Evolutionary conservation across 1,140 invertebrate species (phyloP).

Genomic region (Musca domestica): DNA sequence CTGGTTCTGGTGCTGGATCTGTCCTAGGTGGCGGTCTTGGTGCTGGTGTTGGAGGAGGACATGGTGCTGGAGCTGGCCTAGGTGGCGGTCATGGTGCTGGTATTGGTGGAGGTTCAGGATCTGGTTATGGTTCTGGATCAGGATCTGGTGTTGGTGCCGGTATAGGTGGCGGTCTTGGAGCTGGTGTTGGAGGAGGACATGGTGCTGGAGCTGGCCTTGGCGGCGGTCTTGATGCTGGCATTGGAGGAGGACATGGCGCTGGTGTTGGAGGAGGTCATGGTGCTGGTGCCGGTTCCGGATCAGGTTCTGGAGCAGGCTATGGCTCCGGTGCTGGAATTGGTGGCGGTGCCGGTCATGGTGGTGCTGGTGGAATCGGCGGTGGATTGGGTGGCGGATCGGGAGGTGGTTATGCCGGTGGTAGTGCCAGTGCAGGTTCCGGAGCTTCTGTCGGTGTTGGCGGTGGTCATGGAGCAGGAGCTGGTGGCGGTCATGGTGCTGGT

Average conservation of each 20-base stretch:
- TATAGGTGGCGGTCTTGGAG: not conserved
- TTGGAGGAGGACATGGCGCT: not conserved
- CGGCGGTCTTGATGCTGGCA: not conserved
- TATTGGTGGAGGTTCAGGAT: not conserved
- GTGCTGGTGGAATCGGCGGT: not conserved
- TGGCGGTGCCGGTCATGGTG: not conserved
- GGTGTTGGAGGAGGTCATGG: not conserved
- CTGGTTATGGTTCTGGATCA: not conserved
- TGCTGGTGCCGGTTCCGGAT: not conserved
- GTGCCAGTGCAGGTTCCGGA: not conserved
- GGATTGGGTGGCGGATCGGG: not conserved
- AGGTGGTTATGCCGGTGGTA: not conserved
- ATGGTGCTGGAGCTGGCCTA: not conserved
- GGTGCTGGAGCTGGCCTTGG: not conserved
- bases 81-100: not conserved
- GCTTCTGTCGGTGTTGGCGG: not conserved
- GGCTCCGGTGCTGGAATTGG: not conserved
- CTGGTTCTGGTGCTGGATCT: not conserved
- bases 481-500: not conserved
- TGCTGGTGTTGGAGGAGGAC: not conserved
- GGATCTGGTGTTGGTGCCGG: not conserved
- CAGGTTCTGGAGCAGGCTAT: not conserved
- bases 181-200: not conserved
- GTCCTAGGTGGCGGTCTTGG: not conserved
- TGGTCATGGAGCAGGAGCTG: not conserved